Evolutionary conservation across 1,140 invertebrate species (phyloP), one percentile per base, ranked within the genome.

Genomic region (Patella vulgata): DNA sequence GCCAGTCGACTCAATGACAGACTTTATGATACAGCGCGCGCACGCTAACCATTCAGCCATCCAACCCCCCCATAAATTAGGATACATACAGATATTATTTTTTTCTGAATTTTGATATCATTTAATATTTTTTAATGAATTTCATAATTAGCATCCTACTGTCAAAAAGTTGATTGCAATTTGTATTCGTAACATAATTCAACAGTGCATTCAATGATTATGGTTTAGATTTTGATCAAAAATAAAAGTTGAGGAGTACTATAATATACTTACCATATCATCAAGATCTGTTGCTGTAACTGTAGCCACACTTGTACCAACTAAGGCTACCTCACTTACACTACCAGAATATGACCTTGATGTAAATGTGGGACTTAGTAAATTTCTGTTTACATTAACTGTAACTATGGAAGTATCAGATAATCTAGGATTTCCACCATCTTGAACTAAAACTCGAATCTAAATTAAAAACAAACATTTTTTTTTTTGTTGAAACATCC

Each of bases 361-460:
- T 1, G 1, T 31, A 47, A 72, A 72, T 67, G 91, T 88, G 0
- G 95, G 95, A 1, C 90, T 85, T 82, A 96, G 94, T 80, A 97
- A 94, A 80, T 98, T 98, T 0, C 73, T 61, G 2, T 70, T 65
- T 23, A 80, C 72, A 47, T 48, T 62, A 28, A 77, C 63, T 2
- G 53, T 64, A 0, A 74, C 63, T n/a, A 64, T 62, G 0, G 71
- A 66, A 14, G 43, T 68, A 25, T 73, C 73, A 25, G 57, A 59
- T 36, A 96, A 85, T 6, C 62, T 54, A 3, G 68, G 70, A 51
- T 60, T 71, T 9, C 68, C 68, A 17, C 70, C 65, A 48, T 73
- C 68, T 40, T 66, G 63, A 8, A 72, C 70, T 25, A 63, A 54
- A 17, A 77, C 67, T 33, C 73, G 66, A 33, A 76, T 56, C 61